Evolutionary conservation across 2,888 invertebrate genomes (phyloP).

Genomic region (Pyralis farinalis): DNA sequence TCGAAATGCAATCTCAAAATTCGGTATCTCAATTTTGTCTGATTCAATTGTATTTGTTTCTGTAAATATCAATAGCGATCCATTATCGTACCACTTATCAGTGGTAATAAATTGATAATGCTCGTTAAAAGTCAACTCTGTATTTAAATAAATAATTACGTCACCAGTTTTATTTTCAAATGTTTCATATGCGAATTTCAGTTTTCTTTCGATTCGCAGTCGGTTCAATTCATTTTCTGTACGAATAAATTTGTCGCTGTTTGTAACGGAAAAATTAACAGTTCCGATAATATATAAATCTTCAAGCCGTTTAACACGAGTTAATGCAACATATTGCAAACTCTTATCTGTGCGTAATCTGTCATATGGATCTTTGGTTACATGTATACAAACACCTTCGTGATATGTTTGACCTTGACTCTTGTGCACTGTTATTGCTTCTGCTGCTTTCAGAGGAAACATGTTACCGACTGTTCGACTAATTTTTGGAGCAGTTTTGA

Average conservation of each 20-base stretch:
- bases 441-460: slow-evolving; percentile 13
- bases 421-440: slow-evolving; percentile 12
- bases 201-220: slow-evolving; percentile 10
- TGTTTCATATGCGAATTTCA: slow-evolving; percentile 11
- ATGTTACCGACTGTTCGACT: slow-evolving; percentile 4
- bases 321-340: slow-evolving; percentile 14
- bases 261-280: slow-evolving; percentile 3
- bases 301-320: slow-evolving; percentile 12
- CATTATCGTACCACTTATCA: slow-evolving; percentile 14
- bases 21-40: slow-evolving; percentile 8
- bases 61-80: slow-evolving; percentile 10
- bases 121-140: slow-evolving; percentile 11
- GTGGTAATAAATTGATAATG: slow-evolving; percentile 11
- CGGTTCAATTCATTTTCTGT: slow-evolving; percentile 7
- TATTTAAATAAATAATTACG: slow-evolving; percentile 13
- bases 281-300: slow-evolving; percentile 11
- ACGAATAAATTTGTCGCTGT: slow-evolving; percentile 5
- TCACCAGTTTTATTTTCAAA: slow-evolving; percentile 10
- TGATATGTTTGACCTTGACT: slow-evolving; percentile 13
- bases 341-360: slow-evolving; percentile 12
- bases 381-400: slow-evolving; percentile 12
- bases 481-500: slow-evolving; percentile 4
- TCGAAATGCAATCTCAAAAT: slow-evolving; percentile 10
- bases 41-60: slow-evolving; percentile 11
- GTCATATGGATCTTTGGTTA: slow-evolving; percentile 7